Evolutionary conservation across 2,888 invertebrate genomes (phyloP).

Genomic region (Xestoiulus laeticollis): DNA sequence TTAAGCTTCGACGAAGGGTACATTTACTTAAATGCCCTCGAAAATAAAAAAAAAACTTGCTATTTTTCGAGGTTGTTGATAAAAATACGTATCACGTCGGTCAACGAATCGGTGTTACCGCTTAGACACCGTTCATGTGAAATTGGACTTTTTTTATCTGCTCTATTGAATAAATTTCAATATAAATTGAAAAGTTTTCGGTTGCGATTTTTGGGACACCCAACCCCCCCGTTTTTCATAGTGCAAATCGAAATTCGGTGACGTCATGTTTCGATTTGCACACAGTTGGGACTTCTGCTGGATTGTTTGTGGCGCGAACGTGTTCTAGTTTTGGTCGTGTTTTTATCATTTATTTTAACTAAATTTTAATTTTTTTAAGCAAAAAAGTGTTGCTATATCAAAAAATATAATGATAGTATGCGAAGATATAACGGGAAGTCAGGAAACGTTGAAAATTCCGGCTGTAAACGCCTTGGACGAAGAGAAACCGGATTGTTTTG

Average conservation of each 20-base stretch:
- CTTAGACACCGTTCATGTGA: not conserved
- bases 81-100: not conserved
- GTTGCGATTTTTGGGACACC: not conserved
- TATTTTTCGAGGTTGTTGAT: not conserved
- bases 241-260: not conserved
- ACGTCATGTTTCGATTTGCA: not conserved
- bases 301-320: not conserved
- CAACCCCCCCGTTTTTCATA: not conserved
- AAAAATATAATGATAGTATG: not conserved
- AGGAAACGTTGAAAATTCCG: slow-evolving; percentile 1
- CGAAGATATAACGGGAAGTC: not conserved
- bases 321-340: not conserved
- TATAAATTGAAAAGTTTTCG: not conserved
- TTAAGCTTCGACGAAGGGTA: no score
- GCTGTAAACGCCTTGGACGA: not conserved
- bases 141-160: not conserved
- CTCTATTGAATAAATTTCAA: not conserved
- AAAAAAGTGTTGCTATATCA: no score
- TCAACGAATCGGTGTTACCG: not conserved
- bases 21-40: no score
- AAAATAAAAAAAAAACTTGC: not conserved
- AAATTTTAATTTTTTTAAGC: not conserved
- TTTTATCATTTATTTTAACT: not conserved
- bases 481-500: not conserved
- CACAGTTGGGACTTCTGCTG: not conserved